Base-by-base conservation (phyloP, 2,113 vertebrate genomes). In the Alligator mississippiensis region DNA sequence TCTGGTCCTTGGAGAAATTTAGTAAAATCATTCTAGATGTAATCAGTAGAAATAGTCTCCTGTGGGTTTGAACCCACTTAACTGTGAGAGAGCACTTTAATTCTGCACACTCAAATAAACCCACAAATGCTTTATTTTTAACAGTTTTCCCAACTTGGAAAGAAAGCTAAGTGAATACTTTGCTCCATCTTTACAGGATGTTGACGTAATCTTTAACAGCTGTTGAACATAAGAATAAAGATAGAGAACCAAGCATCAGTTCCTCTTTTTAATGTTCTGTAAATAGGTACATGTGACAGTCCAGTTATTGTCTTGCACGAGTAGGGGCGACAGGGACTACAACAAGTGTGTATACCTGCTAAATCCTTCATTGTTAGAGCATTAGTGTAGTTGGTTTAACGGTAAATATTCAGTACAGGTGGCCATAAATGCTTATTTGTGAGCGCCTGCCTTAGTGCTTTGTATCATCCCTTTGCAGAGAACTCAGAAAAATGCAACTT, bases 81-180 rank as follows among this genome's bases (percentile, higher is more conserved):
- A 60, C 16, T 80, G 72, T 30, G 62, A 68, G 85, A 83, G 80
- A 76, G 38, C 83, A 77, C 58, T 24, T 62, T 93, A 38, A 89
- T 81, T 30, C 68, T 61, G 63, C 22, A 68, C 54, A 11, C 62
- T 85, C 1, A 3, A 1, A 85, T 88, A 82, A 96, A 84, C 88
- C 86, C 87, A 91, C 84, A 94, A 85, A 94, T 91, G 90, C 92
- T 91, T 95, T 96, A 79, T 96, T 95, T 96, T 86, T 88, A 85
- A 81, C 72, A 14, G 1, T 72, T 85, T 93, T 75, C 93, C 96
- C 87, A 83, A 89, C 66, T 89, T 95, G 95, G 91, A 93, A 96
- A 80, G 60, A 95, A 90, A 96, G 79, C 79, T 6, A 57, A 81
- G 85, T 60, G 86, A 87, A 60, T 63, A 57, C 72, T 76, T 21